Percentiles rank a stretch among this genome's conserved stretches.
phyloP scores from a whole-genome alignment of 2,113 vertebrate genomes.

The Echinops telfairi region DNA sequence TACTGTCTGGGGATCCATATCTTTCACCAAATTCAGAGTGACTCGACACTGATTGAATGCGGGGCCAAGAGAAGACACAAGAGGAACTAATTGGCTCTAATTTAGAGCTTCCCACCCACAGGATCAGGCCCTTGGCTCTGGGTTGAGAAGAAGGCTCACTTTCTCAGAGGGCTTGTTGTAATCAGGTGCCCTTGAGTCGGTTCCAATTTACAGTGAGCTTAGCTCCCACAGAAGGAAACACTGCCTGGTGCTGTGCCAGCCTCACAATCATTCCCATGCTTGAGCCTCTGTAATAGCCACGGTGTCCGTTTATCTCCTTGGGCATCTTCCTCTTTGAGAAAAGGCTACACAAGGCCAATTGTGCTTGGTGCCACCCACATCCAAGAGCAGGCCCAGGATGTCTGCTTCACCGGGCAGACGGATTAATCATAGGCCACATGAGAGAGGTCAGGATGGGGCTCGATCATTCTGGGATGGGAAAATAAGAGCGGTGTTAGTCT shows the following conservation, averaged over 20 bases:
- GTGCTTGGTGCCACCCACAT: not conserved
- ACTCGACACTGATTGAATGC: not conserved
- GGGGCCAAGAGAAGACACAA: too few relatives aligned
- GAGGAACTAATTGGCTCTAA: too few relatives aligned
- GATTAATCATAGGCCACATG: not conserved
- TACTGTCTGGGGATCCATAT: conserved; percentile 19
- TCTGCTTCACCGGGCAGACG: not conserved
- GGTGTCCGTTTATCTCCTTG: too few relatives aligned
- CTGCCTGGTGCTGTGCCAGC: too few relatives aligned
- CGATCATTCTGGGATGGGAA: not conserved
- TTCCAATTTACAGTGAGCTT: not conserved
- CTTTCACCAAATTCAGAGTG: not conserved
- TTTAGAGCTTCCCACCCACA: not conserved
- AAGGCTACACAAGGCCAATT: not conserved
- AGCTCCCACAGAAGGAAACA: too few relatives aligned
- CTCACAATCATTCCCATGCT: too few relatives aligned
- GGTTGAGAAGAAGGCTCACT: not conserved
- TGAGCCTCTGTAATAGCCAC: too few relatives aligned
- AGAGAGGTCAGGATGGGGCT: not conserved
- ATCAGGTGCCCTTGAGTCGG: too few relatives aligned
- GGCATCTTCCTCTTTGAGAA: not conserved
- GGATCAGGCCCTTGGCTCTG: not conserved
- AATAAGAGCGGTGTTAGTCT: not conserved
- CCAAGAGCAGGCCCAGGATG: not conserved
- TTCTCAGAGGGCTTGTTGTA: too few relatives aligned